phyloP scores from a whole-genome alignment of 2,113 vertebrate genomes.

The Ellobius talpinus region DNA sequence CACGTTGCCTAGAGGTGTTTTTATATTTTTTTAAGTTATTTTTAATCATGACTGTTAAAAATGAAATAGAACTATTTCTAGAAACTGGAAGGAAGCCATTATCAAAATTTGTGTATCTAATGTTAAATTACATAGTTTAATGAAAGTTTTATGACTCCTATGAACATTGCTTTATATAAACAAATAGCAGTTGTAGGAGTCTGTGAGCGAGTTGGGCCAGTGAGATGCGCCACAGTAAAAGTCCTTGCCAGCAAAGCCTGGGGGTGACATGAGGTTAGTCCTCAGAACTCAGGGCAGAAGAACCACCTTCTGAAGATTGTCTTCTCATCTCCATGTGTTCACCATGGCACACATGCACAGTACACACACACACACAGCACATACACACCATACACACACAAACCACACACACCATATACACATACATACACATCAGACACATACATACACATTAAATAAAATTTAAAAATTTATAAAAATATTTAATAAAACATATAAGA shows the following conservation, averaged over 20 bases:
- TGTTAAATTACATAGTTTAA: background rate
- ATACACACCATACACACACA: background rate
- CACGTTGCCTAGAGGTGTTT: background rate
- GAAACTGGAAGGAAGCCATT: background rate
- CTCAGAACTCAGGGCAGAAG: background rate
- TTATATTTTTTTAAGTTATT: background rate
- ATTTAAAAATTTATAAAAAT: background rate
- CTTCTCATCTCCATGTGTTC: background rate
- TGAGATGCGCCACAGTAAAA: background rate
- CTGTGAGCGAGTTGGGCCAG: background rate
- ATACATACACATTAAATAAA: background rate
- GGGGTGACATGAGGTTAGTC: background rate
- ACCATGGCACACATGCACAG: background rate
- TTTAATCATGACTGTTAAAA: background rate
- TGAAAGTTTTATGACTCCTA: background rate
- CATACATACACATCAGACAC: background rate
- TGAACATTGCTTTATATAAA: background rate
- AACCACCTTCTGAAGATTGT: background rate
- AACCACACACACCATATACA: background rate
- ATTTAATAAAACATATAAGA: background rate
- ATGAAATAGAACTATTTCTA: background rate
- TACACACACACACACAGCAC: background rate
- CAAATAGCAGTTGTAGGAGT: background rate
- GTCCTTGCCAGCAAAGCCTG: background rate
- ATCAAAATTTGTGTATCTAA: background rate